Evolutionary conservation across 35 echinoderm and acorn worm species (phyloP).

Genomic region (Patiria miniata): DNA sequence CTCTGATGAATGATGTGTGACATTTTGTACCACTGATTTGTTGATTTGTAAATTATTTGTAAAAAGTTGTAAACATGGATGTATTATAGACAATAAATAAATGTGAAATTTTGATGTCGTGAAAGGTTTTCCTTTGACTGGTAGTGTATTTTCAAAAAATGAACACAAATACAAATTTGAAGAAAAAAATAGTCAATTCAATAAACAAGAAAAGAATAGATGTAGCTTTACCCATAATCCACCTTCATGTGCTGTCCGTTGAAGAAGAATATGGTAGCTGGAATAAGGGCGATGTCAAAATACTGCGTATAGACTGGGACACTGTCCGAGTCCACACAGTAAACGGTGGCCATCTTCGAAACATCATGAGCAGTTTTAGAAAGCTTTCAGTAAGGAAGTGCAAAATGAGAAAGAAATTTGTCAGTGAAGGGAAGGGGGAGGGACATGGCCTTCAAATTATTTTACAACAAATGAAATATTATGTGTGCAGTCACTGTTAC

Average conservation of each 20-base stretch:
- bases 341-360: slow-evolving; percentile 84
- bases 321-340: slow-evolving; percentile 75
- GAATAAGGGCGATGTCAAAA: slow-evolving; percentile 91
- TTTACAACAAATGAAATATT: no score
- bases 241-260: slow-evolving; percentile 99
- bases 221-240: slow-evolving; percentile 88
- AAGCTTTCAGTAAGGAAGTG: no score
- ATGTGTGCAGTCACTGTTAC: no score
- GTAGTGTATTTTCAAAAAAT: not conserved
- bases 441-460: no score
- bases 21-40: no score
- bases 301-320: slow-evolving; percentile 79
- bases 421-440: no score
- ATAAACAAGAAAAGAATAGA: not conserved
- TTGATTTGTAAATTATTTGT: no score
- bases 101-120: no score
- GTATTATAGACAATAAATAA: not conserved
- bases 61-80: no score
- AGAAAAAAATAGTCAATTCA: not conserved
- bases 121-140: not conserved
- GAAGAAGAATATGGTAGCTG: slow-evolving; percentile 92
- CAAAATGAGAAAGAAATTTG: no score
- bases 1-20: no score
- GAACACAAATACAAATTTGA: not conserved
- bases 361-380: slow-evolving; percentile 77